Percentiles rank a stretch among this genome's conserved stretches.
Conservation (phyloP, 2,797 vertebrate genomes). For the Argya squamiceps region DNA sequence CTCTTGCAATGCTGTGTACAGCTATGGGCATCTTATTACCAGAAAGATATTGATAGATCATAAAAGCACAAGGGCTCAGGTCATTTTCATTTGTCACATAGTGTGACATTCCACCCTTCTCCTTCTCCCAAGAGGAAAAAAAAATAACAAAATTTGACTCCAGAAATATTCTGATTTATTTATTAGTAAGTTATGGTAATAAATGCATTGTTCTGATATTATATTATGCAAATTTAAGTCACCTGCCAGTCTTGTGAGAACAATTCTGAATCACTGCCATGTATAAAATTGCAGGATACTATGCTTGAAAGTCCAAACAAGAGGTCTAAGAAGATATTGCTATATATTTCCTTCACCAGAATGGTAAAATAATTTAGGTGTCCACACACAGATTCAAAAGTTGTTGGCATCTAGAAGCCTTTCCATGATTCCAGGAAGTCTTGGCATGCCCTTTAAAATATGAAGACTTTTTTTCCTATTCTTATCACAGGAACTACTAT, state of each 20-base stretch:
- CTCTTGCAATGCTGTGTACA: conserved; percentile 33
- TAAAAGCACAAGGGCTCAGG: conserved; percentile 44
- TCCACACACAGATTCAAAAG: background rate
- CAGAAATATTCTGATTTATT: conserved; percentile 42
- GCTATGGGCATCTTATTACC: conserved; percentile 54
- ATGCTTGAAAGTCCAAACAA: background rate
- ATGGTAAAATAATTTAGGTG: background rate
- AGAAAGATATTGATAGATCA: conserved; percentile 59
- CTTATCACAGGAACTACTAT: background rate
- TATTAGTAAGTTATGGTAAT: conserved; percentile 44
- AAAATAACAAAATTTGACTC: background rate
- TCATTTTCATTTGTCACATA: conserved; percentile 61
- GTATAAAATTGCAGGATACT: background rate
- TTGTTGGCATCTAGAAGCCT: background rate
- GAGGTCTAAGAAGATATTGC: background rate
- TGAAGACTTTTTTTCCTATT: background rate
- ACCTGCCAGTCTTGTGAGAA: background rate
- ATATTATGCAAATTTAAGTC: background rate
- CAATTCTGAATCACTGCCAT: background rate
- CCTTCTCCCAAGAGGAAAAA: background rate
- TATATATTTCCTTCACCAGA: background rate
- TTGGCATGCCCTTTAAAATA: background rate
- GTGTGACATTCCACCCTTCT: conserved; percentile 39
- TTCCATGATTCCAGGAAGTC: background rate
- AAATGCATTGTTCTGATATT: background rate